Base-by-base conservation (phyloP, 2,888 invertebrate species). In the Agrotis exclamationis region DNA sequence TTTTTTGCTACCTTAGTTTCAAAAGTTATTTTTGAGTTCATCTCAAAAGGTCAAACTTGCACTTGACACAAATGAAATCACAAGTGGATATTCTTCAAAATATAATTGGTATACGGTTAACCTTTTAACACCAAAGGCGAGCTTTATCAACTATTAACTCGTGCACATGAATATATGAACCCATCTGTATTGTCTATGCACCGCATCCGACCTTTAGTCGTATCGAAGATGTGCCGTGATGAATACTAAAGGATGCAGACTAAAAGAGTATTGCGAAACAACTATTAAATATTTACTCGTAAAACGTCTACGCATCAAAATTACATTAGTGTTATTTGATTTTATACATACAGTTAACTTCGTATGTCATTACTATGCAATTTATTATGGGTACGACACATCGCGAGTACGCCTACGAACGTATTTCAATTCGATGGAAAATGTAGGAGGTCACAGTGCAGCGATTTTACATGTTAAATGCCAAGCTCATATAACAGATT, bases 211-310 rank as follows among this genome's bases (percentile, higher is more conserved):
- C 88, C 87, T 88, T 88, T 88, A 78, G 59, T 63, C 63, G 33
- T 73, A 84, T 79, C 72, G 66, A 75, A 84, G 74, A 86, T 83
- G 82, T 45, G 73, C 70, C 74, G 73, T 78, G 78, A 83, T 87
- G 87, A 85, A 89, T 88, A 87, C 80, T 87, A 85, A 87, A 84
- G 60, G 50, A 60, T 72, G 63, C 74, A 83, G 69, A 28, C 75
- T 86, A 85, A 85, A 83, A 86, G 82, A 70, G 71, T 80, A 75
- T 87, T 85, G 79, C 86, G 60, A 81, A 82, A 86, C 77, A 70
- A 67, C 68, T 74, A 72, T 69, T 80, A 74, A 84, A 74, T 74
- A 79, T 86, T 70, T 74, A 69, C 77, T 80, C 68, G 68, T 78
- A 73, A 79, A 78, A 76, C 58, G 20, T 63, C 39, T 57, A 67